phyloP scores from a whole-genome alignment of 2,113 vertebrate genomes.

The Calidris pugnax region DNA sequence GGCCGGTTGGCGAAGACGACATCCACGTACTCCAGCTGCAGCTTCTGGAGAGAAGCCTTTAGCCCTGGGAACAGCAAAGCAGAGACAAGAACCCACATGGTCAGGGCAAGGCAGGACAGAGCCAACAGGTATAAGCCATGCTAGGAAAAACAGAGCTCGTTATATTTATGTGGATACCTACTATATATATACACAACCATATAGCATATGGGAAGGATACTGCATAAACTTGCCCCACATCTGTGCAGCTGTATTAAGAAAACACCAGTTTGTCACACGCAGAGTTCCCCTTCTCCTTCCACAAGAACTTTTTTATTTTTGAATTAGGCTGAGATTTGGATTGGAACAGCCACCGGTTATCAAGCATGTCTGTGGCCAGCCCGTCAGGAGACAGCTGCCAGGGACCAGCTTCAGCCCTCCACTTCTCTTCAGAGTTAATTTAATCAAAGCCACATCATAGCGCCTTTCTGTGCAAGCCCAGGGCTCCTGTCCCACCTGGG shows the following conservation, averaged over 20 bases:
- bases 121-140: neutral
- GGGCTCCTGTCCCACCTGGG: neutral
- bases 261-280: accelerated
- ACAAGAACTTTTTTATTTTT: accelerated
- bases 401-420: neutral
- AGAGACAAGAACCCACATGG: neutral
- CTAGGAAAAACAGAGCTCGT: accelerated
- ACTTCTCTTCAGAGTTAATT: neutral
- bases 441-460: neutral
- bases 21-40: constrained; percentile 97
- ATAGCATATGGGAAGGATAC: accelerated
- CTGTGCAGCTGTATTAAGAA: neutral
- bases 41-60: constrained; percentile 92
- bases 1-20: constrained; percentile 98
- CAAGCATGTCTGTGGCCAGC: accelerated
- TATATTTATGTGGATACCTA: accelerated
- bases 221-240: neutral
- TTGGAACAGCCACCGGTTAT: neutral
- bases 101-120: neutral
- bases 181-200: neutral
- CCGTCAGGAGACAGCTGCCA: neutral
- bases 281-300: neutral
- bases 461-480: neutral
- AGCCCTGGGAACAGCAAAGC: constrained; percentile 78
- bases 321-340: no score